Evolutionary conservation across 2,797 vertebrate genomes (phyloP), one percentile per base, ranked within the genome.

Genomic region (Cirrhinus mrigala): DNA sequence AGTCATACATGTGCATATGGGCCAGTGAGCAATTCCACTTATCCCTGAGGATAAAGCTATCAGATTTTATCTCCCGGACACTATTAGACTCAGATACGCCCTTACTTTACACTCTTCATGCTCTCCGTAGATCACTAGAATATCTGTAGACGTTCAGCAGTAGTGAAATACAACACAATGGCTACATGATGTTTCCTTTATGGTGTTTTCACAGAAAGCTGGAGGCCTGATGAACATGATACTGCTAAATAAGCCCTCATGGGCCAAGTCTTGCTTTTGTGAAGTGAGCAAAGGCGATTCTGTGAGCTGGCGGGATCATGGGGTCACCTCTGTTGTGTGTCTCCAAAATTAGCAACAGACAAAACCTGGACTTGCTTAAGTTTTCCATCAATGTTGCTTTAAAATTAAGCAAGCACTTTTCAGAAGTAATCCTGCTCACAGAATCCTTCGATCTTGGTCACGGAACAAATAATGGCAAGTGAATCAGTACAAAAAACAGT

Each of bases 1-100:
- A 27, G 58, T 79, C 40, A 62, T 24, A 68, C 20, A 22, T 8
- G 27, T 37, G 44, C 37, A 52, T 66, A 80, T 52, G 37, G 62
- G 20, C 79, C 79, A 54, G 24, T 52, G 44, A 80, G 79, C 79
- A 68, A 80, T 80, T 68, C 5, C 6, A 3, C 40, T 48, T 37
- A 33, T 68, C 79, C 79, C 79, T n/a, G 12, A 37, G 62, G 79
- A 52, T 37, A 37, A 80, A 80, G 77, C 40, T 79, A 64, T 52
- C 46, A 68, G 40, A 64, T 27, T 52, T 37, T 7, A 80, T 68
- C 27, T 80, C 46, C 6, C 12, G 1, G 44, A 37, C 7, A 33
- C 15, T 64, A 62, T 46, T 79, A 27, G n/a, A 64, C 15, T 79
- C 37, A 10, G 58, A 46, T 50, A n/a, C 78, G 33, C 64, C 44